These are phyloP conservation scores for Drosophila tanythrix DNA, from an alignment of 2,888 invertebrate genomes.

Conservation along the genomic window DNA sequence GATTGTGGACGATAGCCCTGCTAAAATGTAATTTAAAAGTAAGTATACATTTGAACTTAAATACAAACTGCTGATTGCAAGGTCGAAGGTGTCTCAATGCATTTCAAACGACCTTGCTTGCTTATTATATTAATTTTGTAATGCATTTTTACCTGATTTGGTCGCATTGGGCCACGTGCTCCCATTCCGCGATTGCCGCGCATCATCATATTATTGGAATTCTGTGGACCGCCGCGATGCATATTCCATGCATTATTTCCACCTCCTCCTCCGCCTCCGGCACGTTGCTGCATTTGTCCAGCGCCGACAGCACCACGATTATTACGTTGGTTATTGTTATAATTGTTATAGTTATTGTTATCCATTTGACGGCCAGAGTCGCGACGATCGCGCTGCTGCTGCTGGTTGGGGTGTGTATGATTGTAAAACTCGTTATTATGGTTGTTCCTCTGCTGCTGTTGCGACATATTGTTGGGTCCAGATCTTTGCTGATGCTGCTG, in stretches of 20 bases:
- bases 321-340: conserved; percentile 82
- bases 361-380: conserved; percentile 84
- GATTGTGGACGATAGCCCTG: conserved; percentile 85
- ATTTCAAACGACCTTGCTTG: not conserved
- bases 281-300: conserved; percentile 70
- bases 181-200: conserved; percentile 81
- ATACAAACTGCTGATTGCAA: not conserved
- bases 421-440: conserved; percentile 75
- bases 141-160: conserved; percentile 76
- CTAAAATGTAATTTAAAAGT: conserved; percentile 7
- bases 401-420: conserved; percentile 65
- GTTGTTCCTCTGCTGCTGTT: conserved; percentile 60
- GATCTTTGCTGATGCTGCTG: conserved; percentile 62
- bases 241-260: conserved; percentile 83
- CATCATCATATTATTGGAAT: conserved; percentile 80
- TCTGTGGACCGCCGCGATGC: conserved; percentile 83
- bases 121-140: not conserved
- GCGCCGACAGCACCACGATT: conserved; percentile 79
- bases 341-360: conserved; percentile 79
- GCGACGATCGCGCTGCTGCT: conserved; percentile 82
- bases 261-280: conserved; percentile 46
- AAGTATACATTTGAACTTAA: conserved; percentile 3
- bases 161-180: conserved; percentile 83
- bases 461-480: conserved; percentile 62
- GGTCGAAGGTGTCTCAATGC: not conserved